Evolutionary conservation across 2,888 invertebrate species (phyloP).

Genomic region (Clivina fossor): DNA sequence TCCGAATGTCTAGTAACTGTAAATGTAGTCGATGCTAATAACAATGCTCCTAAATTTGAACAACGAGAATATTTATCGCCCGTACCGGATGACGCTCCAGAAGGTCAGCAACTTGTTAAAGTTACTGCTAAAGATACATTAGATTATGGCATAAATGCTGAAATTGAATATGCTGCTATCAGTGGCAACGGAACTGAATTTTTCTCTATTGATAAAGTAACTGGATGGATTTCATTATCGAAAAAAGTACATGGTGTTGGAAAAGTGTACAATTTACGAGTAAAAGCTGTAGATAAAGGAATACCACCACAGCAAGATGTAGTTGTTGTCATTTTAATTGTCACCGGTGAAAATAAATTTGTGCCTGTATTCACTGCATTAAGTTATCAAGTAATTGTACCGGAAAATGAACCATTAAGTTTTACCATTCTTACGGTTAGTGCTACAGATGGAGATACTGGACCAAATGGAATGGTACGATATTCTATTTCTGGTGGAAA

Average conservation of each 20-base stretch:
- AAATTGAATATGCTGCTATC: slow-evolving; percentile 75
- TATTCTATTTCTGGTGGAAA: slow-evolving; percentile 86
- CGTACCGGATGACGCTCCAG: slow-evolving; percentile 73
- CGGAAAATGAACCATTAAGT: slow-evolving; percentile 87
- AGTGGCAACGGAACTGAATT: slow-evolving; percentile 77
- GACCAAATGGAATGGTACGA: slow-evolving; percentile 86
- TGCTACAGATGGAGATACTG: slow-evolving; percentile 82
- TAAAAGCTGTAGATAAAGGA: slow-evolving; percentile 83
- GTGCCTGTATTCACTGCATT: slow-evolving; percentile 80
- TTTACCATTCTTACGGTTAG: slow-evolving; percentile 81
- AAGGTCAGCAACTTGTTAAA: slow-evolving; percentile 72
- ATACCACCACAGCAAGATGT: slow-evolving; percentile 83
- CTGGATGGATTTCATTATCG: slow-evolving; percentile 79
- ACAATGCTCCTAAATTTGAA: slow-evolving; percentile 85
- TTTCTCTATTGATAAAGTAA: slow-evolving; percentile 72
- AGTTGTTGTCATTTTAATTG: slow-evolving; percentile 70
- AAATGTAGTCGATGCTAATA: slow-evolving; percentile 89
- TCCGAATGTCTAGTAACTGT: slow-evolving; percentile 84
- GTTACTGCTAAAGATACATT: slow-evolving; percentile 73
- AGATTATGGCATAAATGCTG: slow-evolving; percentile 87
- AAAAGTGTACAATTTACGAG: slow-evolving; percentile 66
- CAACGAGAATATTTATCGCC: slow-evolving; percentile 74
- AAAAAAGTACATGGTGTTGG: slow-evolving; percentile 62
- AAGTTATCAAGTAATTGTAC: slow-evolving; percentile 86
- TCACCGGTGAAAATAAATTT: slow-evolving; percentile 81